Base-by-base conservation (phyloP, 2,888 invertebrate species). In the Drosophila heteroneura region DNA sequence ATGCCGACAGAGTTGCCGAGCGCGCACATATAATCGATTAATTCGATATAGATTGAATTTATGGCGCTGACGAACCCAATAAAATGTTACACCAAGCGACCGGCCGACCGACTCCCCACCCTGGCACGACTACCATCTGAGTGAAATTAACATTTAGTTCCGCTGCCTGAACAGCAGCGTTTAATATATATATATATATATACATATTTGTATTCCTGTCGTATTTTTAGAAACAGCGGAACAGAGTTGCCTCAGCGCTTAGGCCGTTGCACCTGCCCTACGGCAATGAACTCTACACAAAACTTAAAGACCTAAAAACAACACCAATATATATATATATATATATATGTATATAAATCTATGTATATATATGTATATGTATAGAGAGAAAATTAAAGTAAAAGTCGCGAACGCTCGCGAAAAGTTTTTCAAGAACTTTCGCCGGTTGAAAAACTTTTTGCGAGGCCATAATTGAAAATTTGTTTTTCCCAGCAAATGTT, bases 31-130 rank as follows among this genome's bases (percentile, higher is more conserved):
- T 93, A 93, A 93, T 93, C 93, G 93, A 93, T 93, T 93, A 93
- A 93, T 93, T 93, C 91, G 92, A 92, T 93, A 92, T 93, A 92
- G 93, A 93, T 93, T 93, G 92, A 90, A 93, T 92, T 93, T 91
- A 92, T 92, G 87, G 91, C 83, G 85, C 81, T 88, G 77, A 77
- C 85, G 63, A 63, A 62, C 39, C 54, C 41, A 54, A 41, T 63
- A 61, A 63, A 58, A 71, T n/a, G 41, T 30, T 58, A 58, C 44
- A 58, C 58, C 44, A 41, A 19, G 10, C 28, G 19, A 19, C 6
- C 14, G 19, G 10, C 58, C 30, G 19, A 16, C 22, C 1, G 26
- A 16, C 56, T 39, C 26, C 30, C 35, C 6, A 3, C 30, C 30
- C 30, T 9, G 14, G 30, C 14, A 47, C 14, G 22, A 19, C 54